phyloP scores from a whole-genome alignment of 2,113 vertebrate genomes.

The Heterocephalus glaber region DNA sequence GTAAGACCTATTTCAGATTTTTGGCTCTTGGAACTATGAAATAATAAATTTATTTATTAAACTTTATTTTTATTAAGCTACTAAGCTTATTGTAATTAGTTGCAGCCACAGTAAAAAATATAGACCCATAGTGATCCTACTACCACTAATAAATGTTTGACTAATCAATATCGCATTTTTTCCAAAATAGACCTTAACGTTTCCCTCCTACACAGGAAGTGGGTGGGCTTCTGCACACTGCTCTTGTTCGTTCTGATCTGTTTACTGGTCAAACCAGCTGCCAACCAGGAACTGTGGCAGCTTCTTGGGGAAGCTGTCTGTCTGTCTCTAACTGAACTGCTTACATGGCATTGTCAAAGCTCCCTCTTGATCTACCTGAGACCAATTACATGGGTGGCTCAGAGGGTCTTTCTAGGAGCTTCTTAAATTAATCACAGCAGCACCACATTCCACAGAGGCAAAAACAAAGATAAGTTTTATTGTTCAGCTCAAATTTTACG shows the following conservation, averaged over 20 bases:
- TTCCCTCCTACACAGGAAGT: not conserved
- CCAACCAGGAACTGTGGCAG: not conserved
- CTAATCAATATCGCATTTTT: not conserved
- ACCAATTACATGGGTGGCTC: not conserved
- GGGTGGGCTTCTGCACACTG: not conserved
- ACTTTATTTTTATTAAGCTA: not conserved
- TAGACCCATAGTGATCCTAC: not conserved
- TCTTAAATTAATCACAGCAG: not conserved
- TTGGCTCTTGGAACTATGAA: not conserved
- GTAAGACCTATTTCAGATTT: not conserved
- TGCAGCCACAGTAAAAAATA: not conserved
- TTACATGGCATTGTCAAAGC: not conserved
- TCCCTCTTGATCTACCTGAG: not conserved
- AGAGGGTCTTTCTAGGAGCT: slow-evolving; percentile 1
- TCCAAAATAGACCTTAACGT: not conserved
- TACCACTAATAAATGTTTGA: not conserved
- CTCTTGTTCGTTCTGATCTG: not conserved
- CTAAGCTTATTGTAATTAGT: not conserved
- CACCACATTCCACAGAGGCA: not conserved
- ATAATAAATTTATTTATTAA: not conserved
- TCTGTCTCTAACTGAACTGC: not conserved
- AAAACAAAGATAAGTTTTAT: not conserved
- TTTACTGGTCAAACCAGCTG: not conserved
- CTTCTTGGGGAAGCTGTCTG: not conserved
- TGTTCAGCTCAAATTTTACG: not conserved